Evolutionary conservation across 2,797 vertebrate species (phyloP), one percentile per base, ranked within the genome.

Genomic region (Eospalax fontanierii): DNA sequence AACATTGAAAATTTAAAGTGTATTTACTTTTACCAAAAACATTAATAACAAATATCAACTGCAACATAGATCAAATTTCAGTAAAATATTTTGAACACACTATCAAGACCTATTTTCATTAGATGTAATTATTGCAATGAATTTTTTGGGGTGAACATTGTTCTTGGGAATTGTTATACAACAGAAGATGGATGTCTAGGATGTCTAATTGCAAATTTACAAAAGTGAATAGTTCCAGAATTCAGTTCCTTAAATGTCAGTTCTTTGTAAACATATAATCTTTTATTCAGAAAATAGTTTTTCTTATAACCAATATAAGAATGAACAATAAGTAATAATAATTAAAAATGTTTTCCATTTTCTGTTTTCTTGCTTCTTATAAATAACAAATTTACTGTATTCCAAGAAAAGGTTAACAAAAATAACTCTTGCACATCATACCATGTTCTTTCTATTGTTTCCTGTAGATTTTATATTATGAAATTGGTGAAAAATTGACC

Each of bases 331-430:
- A 61, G 50, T 43, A 73, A 63, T 61, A 2, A 22, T 5, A 74
- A 2, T 11, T 54, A 87, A 90, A 8, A 61, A 76, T 38, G 12
- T 5, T 90, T 75, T 85, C 6, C 4, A 75, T 54, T 93, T 68
- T 65, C 14, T 63, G 1, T n/a, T 93, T 85, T 71, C 19, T 76
- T 80, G 26, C 11, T 71, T 93, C 0, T 84, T 81, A 57, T 71
- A 80, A 59, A 90, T 59, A 78, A 28, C 0, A 75, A 28, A 8
- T 11, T 76, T 87, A 35, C 3, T 66, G 61, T 35, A 65, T 70
- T 81, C 26, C 65, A 74, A 46, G 43, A 46, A 88, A 88, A 30
- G 46, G 22, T 83, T n/a, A 81, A 94, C n/a, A 95, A 96, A 7
- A 26, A 57, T 14, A 85, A 70, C 0, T 28, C 86, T 15, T 84